Conservation (phyloP, 2,113 vertebrate genomes). For the Eptatretus burgeri region DNA sequence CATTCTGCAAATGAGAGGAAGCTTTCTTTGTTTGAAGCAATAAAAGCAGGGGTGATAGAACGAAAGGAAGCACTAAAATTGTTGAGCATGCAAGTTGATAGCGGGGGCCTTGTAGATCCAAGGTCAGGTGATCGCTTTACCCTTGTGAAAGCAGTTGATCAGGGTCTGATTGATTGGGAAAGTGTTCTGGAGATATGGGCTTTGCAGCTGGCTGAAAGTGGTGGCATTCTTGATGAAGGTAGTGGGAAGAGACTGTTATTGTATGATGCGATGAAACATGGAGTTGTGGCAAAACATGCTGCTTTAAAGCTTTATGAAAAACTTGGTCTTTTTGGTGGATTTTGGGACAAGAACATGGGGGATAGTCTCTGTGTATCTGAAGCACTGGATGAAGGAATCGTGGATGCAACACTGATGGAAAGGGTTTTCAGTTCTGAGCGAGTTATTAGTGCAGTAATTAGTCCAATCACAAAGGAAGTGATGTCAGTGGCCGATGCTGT, state of each 20-base stretch:
- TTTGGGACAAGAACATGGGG: slow-evolving; percentile 28
- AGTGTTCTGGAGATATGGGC: neutral
- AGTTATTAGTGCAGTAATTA: slow-evolving; percentile 41
- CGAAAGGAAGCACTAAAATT: neutral
- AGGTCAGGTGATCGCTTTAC: neutral
- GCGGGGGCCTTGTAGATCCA: slow-evolving; percentile 5
- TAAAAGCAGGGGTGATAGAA: neutral
- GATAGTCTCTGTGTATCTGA: slow-evolving; percentile 39
- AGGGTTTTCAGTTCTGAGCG: slow-evolving; percentile 41
- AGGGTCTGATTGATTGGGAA: neutral
- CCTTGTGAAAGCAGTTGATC: neutral
- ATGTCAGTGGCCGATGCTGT: slow-evolving; percentile 40
- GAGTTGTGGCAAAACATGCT: slow-evolving; percentile 30
- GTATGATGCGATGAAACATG: slow-evolving; percentile 32
- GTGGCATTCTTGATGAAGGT: slow-evolving; percentile 14
- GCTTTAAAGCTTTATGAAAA: slow-evolving; percentile 49
- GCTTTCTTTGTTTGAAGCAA: neutral
- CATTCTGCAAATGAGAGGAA: neutral
- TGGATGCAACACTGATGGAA: slow-evolving; percentile 46
- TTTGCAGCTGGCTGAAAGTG: slow-evolving; percentile 1
- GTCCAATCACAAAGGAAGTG: slow-evolving; percentile 22
- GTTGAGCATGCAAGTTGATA: neutral
- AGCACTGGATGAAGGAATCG: slow-evolving; percentile 36
- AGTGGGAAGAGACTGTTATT: slow-evolving; percentile 28
- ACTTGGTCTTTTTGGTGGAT: slow-evolving; percentile 45